Percentiles rank a stretch among this genome's conserved stretches.
Conservation (phyloP, 2,113 vertebrate genomes). For the Rostratula benghalensis region DNA sequence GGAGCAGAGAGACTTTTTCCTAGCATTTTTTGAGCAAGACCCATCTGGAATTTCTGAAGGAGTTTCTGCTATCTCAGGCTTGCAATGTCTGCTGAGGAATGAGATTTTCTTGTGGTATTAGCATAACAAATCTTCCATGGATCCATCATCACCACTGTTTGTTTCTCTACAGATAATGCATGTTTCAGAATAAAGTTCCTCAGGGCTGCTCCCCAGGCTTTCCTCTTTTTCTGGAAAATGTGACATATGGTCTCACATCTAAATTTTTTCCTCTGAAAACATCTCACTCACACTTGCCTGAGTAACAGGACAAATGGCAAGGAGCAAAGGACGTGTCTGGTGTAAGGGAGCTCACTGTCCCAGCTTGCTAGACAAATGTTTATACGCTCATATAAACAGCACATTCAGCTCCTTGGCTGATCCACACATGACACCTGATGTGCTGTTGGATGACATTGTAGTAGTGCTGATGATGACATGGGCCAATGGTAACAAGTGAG, state of each 20-base stretch:
- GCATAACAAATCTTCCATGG: not conserved
- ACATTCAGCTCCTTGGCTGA: not conserved
- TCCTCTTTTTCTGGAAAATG: not conserved
- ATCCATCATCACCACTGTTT: not conserved
- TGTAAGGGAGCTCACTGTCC: not conserved
- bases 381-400: not conserved
- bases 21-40: not conserved
- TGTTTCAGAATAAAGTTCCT: not conserved
- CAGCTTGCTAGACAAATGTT: not conserved
- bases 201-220: not conserved
- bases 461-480: not conserved
- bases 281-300: not conserved
- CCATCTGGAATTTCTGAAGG: not conserved
- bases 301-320: not conserved
- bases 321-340: not conserved
- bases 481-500: not conserved
- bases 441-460: not conserved
- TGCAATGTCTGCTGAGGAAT: not conserved
- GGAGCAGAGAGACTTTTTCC: not conserved
- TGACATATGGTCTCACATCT: not conserved
- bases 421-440: not conserved
- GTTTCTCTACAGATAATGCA: not conserved
- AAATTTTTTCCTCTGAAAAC: not conserved
- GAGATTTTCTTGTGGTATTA: not conserved
- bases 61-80: not conserved